A percentile compares a stretch with the other conserved stretches of the same genome.
These are phyloP conservation scores for Trachymyrmex cornetzi DNA, from an alignment of 1,140 invertebrate genomes.

Conservation along the genomic window DNA sequence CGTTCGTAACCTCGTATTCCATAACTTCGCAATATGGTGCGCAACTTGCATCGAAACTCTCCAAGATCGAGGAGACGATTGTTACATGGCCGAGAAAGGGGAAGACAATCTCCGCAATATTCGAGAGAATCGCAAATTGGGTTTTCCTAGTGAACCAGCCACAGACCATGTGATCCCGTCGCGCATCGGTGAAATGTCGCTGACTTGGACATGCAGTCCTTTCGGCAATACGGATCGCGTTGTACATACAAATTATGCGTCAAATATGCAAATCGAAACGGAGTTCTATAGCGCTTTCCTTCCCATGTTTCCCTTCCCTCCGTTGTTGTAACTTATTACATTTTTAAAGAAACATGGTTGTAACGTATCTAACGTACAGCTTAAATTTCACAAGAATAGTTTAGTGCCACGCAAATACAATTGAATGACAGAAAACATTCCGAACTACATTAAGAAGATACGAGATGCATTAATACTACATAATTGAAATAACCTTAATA, in stretches of 20 bases:
- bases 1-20: slow-evolving; percentile 56
- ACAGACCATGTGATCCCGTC: slow-evolving; percentile 40
- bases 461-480: neutral
- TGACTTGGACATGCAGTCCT: slow-evolving; percentile 61
- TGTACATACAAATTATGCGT: slow-evolving; percentile 49
- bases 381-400: neutral
- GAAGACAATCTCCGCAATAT: slow-evolving; percentile 39
- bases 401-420: neutral
- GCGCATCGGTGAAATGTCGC: slow-evolving; percentile 24
- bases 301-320: neutral
- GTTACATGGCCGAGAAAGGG: slow-evolving; percentile 43
- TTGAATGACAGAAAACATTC: neutral
- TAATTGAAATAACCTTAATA: neutral
- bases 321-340: neutral
- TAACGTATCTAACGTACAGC: neutral
- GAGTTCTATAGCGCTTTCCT: slow-evolving; percentile 28
- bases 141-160: slow-evolving; percentile 29
- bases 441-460: neutral
- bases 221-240: slow-evolving; percentile 37
- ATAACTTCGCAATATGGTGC: slow-evolving; percentile 55
- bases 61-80: slow-evolving; percentile 38
- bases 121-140: slow-evolving; percentile 53
- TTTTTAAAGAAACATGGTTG: neutral
- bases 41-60: slow-evolving; percentile 59
- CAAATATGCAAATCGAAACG: slow-evolving; percentile 44